phyloP scores from a whole-genome alignment of 1,140 invertebrate genomes.

The Drepana arcuata region DNA sequence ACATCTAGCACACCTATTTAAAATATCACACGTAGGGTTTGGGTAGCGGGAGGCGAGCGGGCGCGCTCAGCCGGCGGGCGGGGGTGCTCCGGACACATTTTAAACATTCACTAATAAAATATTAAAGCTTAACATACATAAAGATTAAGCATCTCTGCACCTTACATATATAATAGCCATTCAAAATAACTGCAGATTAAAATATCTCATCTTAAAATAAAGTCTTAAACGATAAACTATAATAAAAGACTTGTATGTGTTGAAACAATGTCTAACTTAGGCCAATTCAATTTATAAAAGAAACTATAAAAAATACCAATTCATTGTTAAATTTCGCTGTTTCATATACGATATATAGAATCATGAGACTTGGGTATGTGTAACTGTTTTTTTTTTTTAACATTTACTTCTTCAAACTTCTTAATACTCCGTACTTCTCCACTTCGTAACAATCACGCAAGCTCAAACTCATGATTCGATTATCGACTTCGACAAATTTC shows the following conservation, averaged over 20 bases:
- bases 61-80: constrained; percentile 28
- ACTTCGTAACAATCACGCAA: no score
- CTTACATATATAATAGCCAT: constrained; percentile 70
- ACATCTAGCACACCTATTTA: constrained; percentile 57
- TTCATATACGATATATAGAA: constrained; percentile 23
- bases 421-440: no score
- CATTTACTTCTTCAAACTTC: no score
- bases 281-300: constrained; percentile 51
- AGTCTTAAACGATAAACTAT: constrained; percentile 67
- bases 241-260: constrained; percentile 45
- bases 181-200: constrained; percentile 70
- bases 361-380: no score
- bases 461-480: no score
- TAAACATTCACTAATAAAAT: constrained; percentile 72
- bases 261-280: constrained; percentile 54
- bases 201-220: constrained; percentile 70
- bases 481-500: no score
- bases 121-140: constrained; percentile 73
- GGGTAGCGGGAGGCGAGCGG: constrained; percentile 15
- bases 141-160: constrained; percentile 71
- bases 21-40: constrained; percentile 65
- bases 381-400: no score
- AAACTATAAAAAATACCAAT: constrained; percentile 26
- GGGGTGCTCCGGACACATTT: constrained; percentile 52
- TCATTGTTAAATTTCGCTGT: constrained; percentile 59